phyloP scores from a whole-genome alignment of 2,797 vertebrate species.

The Macroramphosus scolopax region DNA sequence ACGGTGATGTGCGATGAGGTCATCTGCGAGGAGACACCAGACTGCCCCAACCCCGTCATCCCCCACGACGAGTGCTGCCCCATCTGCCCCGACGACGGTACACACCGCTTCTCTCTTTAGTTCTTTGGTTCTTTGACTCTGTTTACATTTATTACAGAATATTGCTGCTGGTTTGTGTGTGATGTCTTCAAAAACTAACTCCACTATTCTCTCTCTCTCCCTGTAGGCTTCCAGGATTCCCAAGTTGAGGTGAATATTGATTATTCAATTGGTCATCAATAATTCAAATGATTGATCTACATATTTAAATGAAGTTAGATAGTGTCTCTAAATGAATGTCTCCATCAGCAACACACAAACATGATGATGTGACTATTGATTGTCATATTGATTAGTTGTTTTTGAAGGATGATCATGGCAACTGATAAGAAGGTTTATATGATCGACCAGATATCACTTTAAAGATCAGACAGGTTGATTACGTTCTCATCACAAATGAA shows the following conservation, averaged over 20 bases:
- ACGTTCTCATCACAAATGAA: not conserved
- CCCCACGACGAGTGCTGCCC: conserved; percentile 90
- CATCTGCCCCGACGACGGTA: conserved; percentile 83
- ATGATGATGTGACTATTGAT: not conserved
- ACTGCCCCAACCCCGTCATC: conserved; percentile 85
- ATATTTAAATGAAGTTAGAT: no score
- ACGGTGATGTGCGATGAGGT: conserved; percentile 88
- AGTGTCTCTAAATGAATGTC: no score
- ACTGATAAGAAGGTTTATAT: no score
- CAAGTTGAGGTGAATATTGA: conserved; percentile 73
- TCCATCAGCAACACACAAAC: not conserved
- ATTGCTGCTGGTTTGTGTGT: not conserved
- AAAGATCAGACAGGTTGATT: no score
- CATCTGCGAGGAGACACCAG: conserved; percentile 80
- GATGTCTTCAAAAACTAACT: not conserved
- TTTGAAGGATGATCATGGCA: no score
- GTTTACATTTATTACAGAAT: not conserved
- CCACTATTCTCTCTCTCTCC: conserved; percentile 20
- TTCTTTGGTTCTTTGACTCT: no score
- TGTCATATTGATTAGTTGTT: not conserved
- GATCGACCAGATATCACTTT: no score
- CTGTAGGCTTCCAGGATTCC: conserved; percentile 65
- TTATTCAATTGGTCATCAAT: conserved; percentile 1
- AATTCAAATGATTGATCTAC: no score
- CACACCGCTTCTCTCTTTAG: no score